Conservation (phyloP, 2,888 invertebrate species). For the Nezara viridula region DNA sequence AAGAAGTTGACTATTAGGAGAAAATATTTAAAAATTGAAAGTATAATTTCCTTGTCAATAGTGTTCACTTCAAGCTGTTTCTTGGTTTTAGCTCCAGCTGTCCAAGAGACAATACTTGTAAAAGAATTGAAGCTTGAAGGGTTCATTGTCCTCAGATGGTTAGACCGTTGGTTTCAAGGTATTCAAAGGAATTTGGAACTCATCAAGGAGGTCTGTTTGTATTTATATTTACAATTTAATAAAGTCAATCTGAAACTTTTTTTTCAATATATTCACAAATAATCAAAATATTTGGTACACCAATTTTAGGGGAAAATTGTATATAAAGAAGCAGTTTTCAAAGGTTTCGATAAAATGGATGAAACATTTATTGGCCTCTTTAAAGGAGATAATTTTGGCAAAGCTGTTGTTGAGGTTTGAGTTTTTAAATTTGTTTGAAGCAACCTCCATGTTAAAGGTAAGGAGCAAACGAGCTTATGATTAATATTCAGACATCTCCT, state of each 20-base stretch:
- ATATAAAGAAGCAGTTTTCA: slow-evolving; percentile 78
- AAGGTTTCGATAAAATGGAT: slow-evolving; percentile 82
- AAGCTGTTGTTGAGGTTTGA: slow-evolving; percentile 77
- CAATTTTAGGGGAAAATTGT: slow-evolving; percentile 76
- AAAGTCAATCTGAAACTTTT: no score
- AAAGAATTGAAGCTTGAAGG: slow-evolving; percentile 77
- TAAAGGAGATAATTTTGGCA: slow-evolving; percentile 78
- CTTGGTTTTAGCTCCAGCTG: slow-evolving; percentile 68
- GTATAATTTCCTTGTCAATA: no score
- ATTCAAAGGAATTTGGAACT: slow-evolving; percentile 76
- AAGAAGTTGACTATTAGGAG: no score
- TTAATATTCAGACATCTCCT: not conserved
- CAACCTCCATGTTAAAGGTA: no score
- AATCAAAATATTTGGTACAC: not conserved
- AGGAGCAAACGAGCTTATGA: no score
- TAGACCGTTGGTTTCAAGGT: slow-evolving; percentile 75
- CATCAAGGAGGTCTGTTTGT: slow-evolving; percentile 71
- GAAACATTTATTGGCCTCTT: slow-evolving; percentile 78
- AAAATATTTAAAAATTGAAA: no score
- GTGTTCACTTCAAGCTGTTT: not conserved
- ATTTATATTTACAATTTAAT: not conserved
- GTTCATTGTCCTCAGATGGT: slow-evolving; percentile 74
- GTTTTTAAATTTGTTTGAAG: not conserved
- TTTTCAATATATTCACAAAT: not conserved
- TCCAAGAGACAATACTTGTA: slow-evolving; percentile 73